Conservation (phyloP, 2,113 vertebrate genomes). For the Calidris pugnax region DNA sequence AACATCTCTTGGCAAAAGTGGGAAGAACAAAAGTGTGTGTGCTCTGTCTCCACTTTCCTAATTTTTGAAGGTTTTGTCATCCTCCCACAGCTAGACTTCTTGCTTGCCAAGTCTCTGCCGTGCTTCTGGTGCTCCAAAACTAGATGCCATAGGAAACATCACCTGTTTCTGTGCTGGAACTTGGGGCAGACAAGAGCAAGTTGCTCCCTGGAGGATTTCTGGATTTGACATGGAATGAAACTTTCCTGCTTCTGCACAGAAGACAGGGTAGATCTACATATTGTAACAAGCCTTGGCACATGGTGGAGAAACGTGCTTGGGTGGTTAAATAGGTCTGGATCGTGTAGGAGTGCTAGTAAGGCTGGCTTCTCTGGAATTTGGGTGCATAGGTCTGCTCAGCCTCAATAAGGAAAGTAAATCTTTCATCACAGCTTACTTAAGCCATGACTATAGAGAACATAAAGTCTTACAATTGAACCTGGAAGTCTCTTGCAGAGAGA, state of each 20-base stretch:
- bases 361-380: not conserved
- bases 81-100: not conserved
- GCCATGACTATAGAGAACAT: no score
- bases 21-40: not conserved
- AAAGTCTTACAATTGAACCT: not conserved
- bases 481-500: not conserved
- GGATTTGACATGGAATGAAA: not conserved
- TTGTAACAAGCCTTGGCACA: not conserved
- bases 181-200: not conserved
- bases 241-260: not conserved
- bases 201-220: not conserved
- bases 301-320: not conserved
- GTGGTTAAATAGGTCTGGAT: not conserved
- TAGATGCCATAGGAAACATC: not conserved
- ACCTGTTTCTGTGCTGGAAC: not conserved
- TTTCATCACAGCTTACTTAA: not conserved
- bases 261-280: not conserved
- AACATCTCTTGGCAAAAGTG: not conserved
- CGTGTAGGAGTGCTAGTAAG: not conserved
- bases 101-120: not conserved
- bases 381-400: not conserved
- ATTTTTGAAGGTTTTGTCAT: not conserved
- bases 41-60: not conserved
- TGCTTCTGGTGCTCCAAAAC: not conserved
- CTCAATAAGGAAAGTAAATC: not conserved